These are phyloP conservation scores for Gymnocephalus cernua DNA, from an alignment of 2,113 vertebrate species.

Conservation along the genomic window DNA sequence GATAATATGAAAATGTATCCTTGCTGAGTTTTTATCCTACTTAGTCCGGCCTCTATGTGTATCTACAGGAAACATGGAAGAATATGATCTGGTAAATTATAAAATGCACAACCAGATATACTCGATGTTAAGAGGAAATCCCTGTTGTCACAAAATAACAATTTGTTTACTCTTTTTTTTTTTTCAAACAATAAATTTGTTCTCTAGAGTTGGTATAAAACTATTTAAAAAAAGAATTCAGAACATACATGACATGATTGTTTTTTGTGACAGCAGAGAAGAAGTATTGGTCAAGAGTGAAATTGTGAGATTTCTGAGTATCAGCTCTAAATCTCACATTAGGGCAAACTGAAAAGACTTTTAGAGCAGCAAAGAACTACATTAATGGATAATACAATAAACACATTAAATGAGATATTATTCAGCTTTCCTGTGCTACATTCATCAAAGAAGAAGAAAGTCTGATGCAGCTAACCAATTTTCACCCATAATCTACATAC, in stretches of 20 bases:
- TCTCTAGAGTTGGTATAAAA: neutral
- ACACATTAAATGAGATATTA: neutral
- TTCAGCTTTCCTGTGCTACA: neutral
- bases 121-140: slow-evolving; percentile 14
- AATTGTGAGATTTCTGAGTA: slow-evolving; percentile 29
- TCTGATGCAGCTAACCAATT: neutral
- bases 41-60: slow-evolving; percentile 17
- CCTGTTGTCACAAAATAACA: slow-evolving; percentile 35
- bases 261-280: slow-evolving; percentile 45
- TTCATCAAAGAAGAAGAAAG: neutral
- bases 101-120: slow-evolving; percentile 35
- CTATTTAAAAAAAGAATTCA: neutral
- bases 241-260: no score
- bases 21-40: slow-evolving; percentile 35
- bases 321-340: slow-evolving; percentile 32
- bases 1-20: neutral
- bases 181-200: neutral
- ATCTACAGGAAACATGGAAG: slow-evolving; percentile 21
- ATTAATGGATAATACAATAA: neutral
- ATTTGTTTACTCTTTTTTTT: neutral
- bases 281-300: neutral
- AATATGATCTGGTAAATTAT: slow-evolving; percentile 33
- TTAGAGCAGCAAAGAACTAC: slow-evolving; percentile 12
- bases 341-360: neutral
- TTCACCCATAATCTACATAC: neutral